Conservation (phyloP, 64 coral and sea anemone genomes). For the Pocillopora damicornis region DNA sequence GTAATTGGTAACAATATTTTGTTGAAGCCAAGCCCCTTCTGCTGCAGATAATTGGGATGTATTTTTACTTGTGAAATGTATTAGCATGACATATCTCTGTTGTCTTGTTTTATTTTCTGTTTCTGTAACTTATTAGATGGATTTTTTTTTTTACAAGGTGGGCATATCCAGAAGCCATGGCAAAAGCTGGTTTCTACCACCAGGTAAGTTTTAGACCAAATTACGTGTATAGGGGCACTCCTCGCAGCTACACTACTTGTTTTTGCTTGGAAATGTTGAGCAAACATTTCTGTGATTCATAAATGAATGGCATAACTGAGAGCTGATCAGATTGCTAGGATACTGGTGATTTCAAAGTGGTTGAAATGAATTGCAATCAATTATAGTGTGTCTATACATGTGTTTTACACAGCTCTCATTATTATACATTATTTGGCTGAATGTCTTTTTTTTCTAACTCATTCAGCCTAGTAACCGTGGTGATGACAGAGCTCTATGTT, state of each 20-base stretch:
- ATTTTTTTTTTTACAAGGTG: constrained; percentile 36
- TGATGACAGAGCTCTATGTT: constrained; percentile 94
- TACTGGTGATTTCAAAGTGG: too few relatives aligned
- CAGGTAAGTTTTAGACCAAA: constrained; percentile 50
- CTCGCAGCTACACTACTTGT: neutral
- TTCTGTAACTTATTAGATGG: neutral
- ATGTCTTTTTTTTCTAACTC: neutral
- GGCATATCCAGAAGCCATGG: constrained; percentile 98
- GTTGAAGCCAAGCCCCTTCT: too few relatives aligned
- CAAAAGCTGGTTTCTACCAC: constrained; percentile 97
- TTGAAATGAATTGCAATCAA: neutral
- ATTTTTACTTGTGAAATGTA: too few relatives aligned
- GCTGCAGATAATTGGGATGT: too few relatives aligned
- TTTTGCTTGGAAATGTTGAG: neutral
- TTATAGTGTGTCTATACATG: neutral
- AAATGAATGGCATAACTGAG: too few relatives aligned
- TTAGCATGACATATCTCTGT: too few relatives aligned
- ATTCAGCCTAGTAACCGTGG: constrained; percentile 70
- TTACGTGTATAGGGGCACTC: neutral
- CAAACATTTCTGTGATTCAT: too few relatives aligned
- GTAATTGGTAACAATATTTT: too few relatives aligned
- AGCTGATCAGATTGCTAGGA: too few relatives aligned
- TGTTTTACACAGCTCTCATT: neutral
- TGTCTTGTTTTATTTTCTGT: neutral
- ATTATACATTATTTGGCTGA: neutral